These are phyloP conservation scores for Tetragonula carbonaria DNA, from an alignment of 2,888 invertebrate species.

Conservation along the genomic window DNA sequence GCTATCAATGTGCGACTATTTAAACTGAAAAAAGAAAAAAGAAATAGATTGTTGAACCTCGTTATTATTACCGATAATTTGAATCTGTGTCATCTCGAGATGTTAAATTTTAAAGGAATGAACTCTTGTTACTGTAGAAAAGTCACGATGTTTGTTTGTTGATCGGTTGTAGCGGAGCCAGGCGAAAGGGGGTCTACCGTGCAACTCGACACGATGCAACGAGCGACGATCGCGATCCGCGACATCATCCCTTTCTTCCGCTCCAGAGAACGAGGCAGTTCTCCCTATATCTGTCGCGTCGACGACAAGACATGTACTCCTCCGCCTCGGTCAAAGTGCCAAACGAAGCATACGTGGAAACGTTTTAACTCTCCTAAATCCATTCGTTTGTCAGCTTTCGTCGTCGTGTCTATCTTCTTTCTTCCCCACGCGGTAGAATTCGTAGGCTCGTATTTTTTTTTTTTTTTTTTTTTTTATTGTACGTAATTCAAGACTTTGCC, in stretches of 20 bases:
- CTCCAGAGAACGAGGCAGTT: constrained; percentile 37
- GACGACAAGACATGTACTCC: constrained; percentile 25
- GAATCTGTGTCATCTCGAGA: too few species aligned
- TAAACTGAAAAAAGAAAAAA: too few species aligned
- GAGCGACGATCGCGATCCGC: background rate
- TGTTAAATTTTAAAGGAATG: too few species aligned
- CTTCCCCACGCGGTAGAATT: background rate
- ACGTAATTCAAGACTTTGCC: too few species aligned
- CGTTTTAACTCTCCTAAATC: constrained; percentile 9
- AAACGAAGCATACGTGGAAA: constrained; percentile 46
- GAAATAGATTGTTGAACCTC: too few species aligned
- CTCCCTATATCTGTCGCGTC: constrained; percentile 24
- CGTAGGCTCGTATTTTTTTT: background rate
- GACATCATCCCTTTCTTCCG: constrained; percentile 20
- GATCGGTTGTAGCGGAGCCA: too few species aligned
- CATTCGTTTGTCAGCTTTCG: background rate
- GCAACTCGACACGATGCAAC: background rate
- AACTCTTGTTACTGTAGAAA: too few species aligned
- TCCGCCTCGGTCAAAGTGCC: constrained; percentile 63
- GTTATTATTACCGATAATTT: too few species aligned
- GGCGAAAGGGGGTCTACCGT: too few species aligned
- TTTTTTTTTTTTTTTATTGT: background rate
- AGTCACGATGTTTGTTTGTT: too few species aligned
- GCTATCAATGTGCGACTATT: too few species aligned
- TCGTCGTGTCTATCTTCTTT: background rate